phyloP scores from a whole-genome alignment of 2,797 vertebrate species.

The Rhinoraja longicauda region DNA sequence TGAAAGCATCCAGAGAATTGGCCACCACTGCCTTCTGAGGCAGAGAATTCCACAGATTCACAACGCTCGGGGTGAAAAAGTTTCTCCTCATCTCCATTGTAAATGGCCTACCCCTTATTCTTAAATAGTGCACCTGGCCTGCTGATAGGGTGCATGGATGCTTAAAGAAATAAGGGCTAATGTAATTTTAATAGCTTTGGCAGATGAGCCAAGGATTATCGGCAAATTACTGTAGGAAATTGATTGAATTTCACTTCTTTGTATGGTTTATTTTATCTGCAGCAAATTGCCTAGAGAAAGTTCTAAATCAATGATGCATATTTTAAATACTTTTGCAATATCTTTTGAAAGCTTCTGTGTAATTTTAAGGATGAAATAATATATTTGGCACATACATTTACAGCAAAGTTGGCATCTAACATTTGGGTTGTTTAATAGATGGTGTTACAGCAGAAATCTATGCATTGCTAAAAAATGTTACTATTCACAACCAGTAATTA shows the following conservation, averaged over 20 bases:
- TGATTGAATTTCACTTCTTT: not conserved
- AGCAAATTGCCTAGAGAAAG: not conserved
- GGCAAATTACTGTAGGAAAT: not conserved
- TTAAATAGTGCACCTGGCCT: not conserved
- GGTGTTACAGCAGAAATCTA: not conserved
- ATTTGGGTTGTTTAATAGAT: not conserved
- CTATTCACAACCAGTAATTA: not conserved
- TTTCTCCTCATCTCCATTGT: no score
- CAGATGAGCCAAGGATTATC: not conserved
- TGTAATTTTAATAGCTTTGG: not conserved
- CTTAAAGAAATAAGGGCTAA: not conserved
- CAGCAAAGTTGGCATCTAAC: not conserved
- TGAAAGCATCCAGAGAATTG: no score
- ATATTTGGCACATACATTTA: no score
- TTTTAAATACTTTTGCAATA: not conserved
- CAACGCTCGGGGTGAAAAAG: no score
- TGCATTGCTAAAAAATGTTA: not conserved
- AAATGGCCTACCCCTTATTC: no score
- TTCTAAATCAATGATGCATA: not conserved
- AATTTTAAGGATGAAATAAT: not conserved
- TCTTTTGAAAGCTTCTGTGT: not conserved
- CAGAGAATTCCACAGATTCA: no score
- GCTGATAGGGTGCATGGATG: not conserved
- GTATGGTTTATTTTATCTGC: not conserved
- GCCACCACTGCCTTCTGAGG: no score